Percentiles rank a stretch among this genome's conserved stretches.
Conservation (phyloP, 2,888 invertebrate genomes). For the Tyria jacobaeae region DNA sequence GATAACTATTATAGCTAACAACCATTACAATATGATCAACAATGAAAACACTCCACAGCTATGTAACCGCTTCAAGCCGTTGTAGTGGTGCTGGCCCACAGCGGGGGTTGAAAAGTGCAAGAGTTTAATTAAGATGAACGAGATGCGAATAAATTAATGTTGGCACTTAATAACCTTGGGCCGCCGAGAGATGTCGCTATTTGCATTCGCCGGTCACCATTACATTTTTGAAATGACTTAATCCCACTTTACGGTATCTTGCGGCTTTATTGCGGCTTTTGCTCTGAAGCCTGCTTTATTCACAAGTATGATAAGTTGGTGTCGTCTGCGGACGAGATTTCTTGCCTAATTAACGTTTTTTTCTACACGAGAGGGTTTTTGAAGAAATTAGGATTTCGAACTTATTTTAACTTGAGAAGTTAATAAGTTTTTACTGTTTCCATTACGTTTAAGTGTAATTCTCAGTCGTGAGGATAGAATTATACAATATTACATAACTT, state of each 20-base stretch:
- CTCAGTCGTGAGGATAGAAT: neutral
- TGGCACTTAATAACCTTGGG: slow-evolving; percentile 52
- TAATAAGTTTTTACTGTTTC: slow-evolving; percentile 3
- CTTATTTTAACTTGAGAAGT: slow-evolving; percentile 9
- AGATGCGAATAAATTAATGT: slow-evolving; percentile 61
- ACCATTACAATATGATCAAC: slow-evolving; percentile 40
- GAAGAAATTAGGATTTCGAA: slow-evolving; percentile 5
- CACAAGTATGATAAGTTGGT: slow-evolving; percentile 40
- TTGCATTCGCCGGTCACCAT: slow-evolving; percentile 56
- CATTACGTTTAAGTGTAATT: neutral
- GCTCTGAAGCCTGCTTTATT: slow-evolving; percentile 21
- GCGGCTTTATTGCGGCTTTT: slow-evolving; percentile 31
- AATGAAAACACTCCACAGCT: slow-evolving; percentile 35
- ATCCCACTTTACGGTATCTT: slow-evolving; percentile 42
- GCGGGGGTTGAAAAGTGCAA: slow-evolving; percentile 58
- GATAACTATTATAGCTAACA: slow-evolving; percentile 30
- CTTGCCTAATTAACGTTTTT: slow-evolving; percentile 36
- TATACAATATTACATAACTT: no score
- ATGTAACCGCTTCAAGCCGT: slow-evolving; percentile 8
- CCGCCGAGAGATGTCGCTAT: slow-evolving; percentile 51
- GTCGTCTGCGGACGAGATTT: slow-evolving; percentile 18
- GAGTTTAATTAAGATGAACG: slow-evolving; percentile 65
- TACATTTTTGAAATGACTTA: slow-evolving; percentile 54
- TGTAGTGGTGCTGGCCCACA: slow-evolving; percentile 10
- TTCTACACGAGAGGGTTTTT: neutral